These are phyloP conservation scores for Raja brachyura DNA, from an alignment of 2,113 vertebrate genomes.

Conservation along the genomic window DNA sequence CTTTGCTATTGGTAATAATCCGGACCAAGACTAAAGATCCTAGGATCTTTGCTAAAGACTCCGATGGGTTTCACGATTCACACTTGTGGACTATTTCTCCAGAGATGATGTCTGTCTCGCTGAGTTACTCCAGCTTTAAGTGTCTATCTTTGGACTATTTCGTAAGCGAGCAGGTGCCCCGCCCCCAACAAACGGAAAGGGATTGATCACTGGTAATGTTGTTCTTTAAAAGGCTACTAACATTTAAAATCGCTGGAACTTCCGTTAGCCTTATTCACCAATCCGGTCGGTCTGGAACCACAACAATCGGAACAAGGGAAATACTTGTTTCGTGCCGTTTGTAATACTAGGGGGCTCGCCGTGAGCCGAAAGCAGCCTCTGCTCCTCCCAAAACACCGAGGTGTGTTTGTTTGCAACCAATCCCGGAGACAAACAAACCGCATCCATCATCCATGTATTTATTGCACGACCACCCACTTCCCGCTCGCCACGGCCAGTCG, in stretches of 20 bases:
- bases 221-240: background rate
- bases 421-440: background rate
- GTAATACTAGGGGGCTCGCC: background rate
- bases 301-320: background rate
- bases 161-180: background rate
- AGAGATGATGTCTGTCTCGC: too few relatives aligned
- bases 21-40: background rate
- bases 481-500: background rate
- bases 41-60: too few relatives aligned
- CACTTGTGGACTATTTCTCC: background rate
- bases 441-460: background rate
- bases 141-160: background rate
- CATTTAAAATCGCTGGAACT: background rate
- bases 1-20: background rate
- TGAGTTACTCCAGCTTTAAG: too few relatives aligned
- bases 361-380: background rate
- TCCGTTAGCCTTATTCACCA: background rate
- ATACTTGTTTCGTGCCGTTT: background rate
- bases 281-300: background rate
- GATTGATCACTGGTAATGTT: background rate
- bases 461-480: background rate
- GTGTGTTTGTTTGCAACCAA: slow-evolving; percentile 1
- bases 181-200: background rate
- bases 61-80: background rate
- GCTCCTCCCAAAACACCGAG: background rate